Conservation (phyloP, 2,888 invertebrate species). For the Blomia tropicalis region DNA sequence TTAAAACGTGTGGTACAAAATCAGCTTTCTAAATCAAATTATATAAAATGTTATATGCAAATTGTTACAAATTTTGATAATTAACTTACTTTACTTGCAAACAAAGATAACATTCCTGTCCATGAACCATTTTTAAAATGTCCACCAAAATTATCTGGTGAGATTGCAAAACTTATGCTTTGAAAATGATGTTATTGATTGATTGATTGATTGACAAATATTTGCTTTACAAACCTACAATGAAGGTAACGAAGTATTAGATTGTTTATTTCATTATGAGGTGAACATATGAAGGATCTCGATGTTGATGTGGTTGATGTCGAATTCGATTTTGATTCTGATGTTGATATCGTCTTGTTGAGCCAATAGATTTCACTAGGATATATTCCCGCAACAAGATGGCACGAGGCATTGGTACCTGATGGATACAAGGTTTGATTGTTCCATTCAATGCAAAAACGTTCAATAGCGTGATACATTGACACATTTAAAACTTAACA, state of each 20-base stretch:
- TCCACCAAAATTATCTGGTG: not conserved
- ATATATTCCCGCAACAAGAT: not conserved
- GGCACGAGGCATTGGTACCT: not conserved
- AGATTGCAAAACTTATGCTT: not conserved
- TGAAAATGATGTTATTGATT: no score
- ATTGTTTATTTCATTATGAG: not conserved
- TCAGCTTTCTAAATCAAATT: slow-evolving; percentile 4
- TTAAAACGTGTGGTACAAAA: slow-evolving; percentile 1
- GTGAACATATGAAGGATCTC: not conserved
- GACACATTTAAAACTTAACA: no score
- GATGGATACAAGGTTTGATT: not conserved
- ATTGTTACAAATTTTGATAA: no score
- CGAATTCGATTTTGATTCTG: not conserved
- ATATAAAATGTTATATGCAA: no score
- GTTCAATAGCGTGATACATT: not conserved
- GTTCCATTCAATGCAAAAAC: not conserved
- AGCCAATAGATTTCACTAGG: not conserved
- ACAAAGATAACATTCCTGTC: not conserved
- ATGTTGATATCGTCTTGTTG: not conserved
- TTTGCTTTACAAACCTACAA: not conserved
- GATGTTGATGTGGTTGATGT: not conserved
- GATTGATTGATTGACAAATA: no score
- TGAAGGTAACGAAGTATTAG: not conserved
- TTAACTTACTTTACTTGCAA: not conserved
- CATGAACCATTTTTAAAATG: not conserved